phyloP scores from a whole-genome alignment of 2,113 vertebrate species.

The Peucedramus taeniatus region DNA sequence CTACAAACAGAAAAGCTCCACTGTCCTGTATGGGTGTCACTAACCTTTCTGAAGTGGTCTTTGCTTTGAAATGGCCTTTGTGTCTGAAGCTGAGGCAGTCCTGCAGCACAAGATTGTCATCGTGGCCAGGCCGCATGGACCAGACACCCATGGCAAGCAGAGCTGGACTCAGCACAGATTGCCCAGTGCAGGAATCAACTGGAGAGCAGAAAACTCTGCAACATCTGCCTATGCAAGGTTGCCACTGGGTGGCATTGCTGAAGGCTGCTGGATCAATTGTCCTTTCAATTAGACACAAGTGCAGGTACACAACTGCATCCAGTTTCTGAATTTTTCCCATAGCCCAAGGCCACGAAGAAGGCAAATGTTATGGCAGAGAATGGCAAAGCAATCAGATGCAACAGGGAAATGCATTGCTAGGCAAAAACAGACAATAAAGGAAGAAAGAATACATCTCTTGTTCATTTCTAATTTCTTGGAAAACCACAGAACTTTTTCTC shows the following conservation, averaged over 20 bases:
- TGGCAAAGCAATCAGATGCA: background rate
- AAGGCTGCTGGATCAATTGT: background rate
- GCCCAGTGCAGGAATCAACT: background rate
- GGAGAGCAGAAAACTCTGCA: background rate
- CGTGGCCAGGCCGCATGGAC: accelerated
- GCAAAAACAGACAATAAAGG: background rate
- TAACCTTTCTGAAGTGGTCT: background rate
- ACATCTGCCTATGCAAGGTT: background rate
- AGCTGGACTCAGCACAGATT: background rate
- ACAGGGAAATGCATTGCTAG: background rate
- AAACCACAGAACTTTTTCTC: background rate
- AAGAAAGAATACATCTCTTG: background rate
- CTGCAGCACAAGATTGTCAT: accelerated
- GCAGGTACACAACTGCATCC: background rate
- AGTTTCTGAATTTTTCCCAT: background rate
- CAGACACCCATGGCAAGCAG: accelerated
- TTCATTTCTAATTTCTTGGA: background rate
- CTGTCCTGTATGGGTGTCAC: background rate
- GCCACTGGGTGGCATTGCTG: conserved; percentile 41
- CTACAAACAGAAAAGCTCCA: background rate
- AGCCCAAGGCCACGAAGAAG: background rate
- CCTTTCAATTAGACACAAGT: background rate
- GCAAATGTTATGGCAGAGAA: background rate
- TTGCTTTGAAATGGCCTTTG: background rate
- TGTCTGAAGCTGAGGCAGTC: background rate